phyloP scores from a whole-genome alignment of 1,140 invertebrate genomes.

The Scaptomyza hsui region DNA sequence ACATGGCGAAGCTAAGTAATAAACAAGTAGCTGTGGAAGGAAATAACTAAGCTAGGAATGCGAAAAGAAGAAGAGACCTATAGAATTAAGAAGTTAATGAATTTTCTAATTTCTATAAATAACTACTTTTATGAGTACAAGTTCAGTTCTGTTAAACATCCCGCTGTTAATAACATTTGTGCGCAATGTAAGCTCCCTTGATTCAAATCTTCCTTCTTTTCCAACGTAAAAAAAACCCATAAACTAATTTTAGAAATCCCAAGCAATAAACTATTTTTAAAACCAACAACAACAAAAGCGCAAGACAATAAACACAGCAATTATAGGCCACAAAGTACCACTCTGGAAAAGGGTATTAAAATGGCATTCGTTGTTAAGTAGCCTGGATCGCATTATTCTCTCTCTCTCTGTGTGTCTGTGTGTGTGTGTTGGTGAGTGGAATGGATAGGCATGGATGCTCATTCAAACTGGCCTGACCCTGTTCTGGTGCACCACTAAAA shows the following conservation, averaged over 20 bases:
- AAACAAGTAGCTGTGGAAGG: no score
- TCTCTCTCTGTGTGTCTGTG: no score
- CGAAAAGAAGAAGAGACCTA: no score
- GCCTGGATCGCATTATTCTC: no score
- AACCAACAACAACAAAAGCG: background rate
- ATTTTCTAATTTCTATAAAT: no score
- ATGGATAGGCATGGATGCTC: conserved; percentile 30
- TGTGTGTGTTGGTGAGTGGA: conserved; percentile 2
- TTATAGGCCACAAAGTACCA: background rate
- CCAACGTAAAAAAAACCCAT: background rate
- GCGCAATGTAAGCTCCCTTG: no score
- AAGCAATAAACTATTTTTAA: conserved; percentile 15
- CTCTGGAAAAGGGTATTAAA: conserved; percentile 26
- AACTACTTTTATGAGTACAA: no score
- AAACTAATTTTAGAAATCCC: background rate
- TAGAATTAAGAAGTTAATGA: no score
- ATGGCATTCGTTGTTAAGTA: background rate
- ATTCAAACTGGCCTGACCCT: conserved; percentile 73
- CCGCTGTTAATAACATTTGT: background rate
- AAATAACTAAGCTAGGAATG: no score
- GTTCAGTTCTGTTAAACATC: conserved; percentile 1
- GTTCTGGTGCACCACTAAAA: conserved; percentile 63
- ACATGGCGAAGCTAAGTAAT: conserved; percentile 24
- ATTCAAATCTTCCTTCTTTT: background rate
- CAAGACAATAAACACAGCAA: background rate